Percentiles rank a stretch among this genome's conserved stretches.
Evolutionary conservation across 2,797 vertebrate species (phyloP).

Genomic region (Smutsia temminckii): DNA sequence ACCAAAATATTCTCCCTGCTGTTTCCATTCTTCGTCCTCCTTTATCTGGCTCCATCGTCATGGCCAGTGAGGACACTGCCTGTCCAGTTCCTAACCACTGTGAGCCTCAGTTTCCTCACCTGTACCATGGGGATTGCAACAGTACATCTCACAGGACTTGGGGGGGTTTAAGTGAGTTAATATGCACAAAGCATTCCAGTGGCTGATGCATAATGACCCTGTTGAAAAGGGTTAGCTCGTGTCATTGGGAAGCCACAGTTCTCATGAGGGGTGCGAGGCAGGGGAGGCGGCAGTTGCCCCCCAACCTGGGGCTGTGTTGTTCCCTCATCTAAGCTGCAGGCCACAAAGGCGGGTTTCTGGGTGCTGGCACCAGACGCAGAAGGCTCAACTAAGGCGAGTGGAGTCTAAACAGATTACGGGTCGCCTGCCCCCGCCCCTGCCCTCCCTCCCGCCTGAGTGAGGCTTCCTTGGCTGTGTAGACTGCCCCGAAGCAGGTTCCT

Average conservation of each 20-base stretch:
- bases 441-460: neutral
- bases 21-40: neutral
- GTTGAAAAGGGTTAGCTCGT: neutral
- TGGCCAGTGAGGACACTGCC: neutral
- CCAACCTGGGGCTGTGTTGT: neutral
- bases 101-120: neutral
- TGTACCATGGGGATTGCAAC: neutral
- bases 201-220: neutral
- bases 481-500: slow-evolving; percentile 66
- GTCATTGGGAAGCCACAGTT: neutral
- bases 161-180: neutral
- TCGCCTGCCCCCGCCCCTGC: neutral
- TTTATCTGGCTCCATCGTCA: neutral
- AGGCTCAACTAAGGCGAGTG: neutral
- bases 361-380: neutral
- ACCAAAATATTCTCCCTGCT: neutral
- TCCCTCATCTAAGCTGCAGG: neutral
- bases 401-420: slow-evolving; percentile 55
- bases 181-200: neutral
- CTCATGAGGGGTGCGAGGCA: neutral
- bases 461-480: slow-evolving; percentile 56
- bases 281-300: neutral
- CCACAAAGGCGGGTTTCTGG: slow-evolving; percentile 4
- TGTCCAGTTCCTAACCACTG: neutral
- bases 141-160: neutral